phyloP scores from a whole-genome alignment of 2,888 invertebrate genomes.

The Caenorhabditis uteleia region DNA sequence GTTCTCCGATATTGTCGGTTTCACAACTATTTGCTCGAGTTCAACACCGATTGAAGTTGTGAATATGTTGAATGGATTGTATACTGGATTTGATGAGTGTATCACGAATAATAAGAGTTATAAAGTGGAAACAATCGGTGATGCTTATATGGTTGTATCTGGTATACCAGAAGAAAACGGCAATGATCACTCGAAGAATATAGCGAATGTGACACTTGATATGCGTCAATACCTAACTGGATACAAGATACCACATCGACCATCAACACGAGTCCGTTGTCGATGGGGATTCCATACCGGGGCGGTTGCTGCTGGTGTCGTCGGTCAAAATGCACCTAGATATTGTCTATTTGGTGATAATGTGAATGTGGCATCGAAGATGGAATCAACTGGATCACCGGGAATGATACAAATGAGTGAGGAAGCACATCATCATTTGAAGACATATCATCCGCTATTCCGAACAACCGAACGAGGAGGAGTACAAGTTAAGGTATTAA shows the following conservation, averaged over 20 bases:
- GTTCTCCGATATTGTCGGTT: slow-evolving; percentile 59
- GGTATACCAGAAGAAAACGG: slow-evolving; percentile 68
- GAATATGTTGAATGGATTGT: slow-evolving; percentile 65
- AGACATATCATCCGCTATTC: slow-evolving; percentile 49
- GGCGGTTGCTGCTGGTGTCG: slow-evolving; percentile 63
- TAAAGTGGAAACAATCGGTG: slow-evolving; percentile 67
- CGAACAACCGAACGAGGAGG: slow-evolving; percentile 55
- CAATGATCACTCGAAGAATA: slow-evolving; percentile 55
- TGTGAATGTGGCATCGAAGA: slow-evolving; percentile 53
- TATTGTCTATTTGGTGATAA: slow-evolving; percentile 68
- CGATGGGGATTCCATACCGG: slow-evolving; percentile 68
- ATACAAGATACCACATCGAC: slow-evolving; percentile 62
- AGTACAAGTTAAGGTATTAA: slow-evolving; percentile 56
- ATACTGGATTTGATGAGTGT: slow-evolving; percentile 66
- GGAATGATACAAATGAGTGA: slow-evolving; percentile 63
- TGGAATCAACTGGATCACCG: slow-evolving; percentile 56
- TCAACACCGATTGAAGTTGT: slow-evolving; percentile 67
- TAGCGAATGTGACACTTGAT: slow-evolving; percentile 61
- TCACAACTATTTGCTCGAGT: slow-evolving; percentile 64
- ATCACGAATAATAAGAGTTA: slow-evolving; percentile 57
- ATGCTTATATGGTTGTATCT: slow-evolving; percentile 67
- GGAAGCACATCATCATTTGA: slow-evolving; percentile 46
- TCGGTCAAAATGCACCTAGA: slow-evolving; percentile 62
- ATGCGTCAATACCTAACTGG: slow-evolving; percentile 60
- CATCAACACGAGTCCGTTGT: slow-evolving; percentile 53